phyloP scores from a whole-genome alignment of 2,888 invertebrate genomes.

The Griposia aprilina region DNA sequence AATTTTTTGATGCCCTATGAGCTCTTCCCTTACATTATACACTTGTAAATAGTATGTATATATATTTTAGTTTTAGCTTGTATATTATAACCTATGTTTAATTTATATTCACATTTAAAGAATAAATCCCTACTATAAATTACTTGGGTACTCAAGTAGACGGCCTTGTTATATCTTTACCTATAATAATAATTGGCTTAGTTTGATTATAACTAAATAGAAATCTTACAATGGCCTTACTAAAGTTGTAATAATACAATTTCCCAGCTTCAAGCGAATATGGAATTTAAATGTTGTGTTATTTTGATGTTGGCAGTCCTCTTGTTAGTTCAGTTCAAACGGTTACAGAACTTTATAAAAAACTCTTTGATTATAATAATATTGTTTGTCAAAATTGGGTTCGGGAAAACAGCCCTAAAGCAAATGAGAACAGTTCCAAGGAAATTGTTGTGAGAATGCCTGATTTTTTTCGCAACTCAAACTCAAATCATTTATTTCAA shows the following conservation, averaged over 20 bases:
- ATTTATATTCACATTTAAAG: too few species aligned
- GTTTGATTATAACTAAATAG: conserved; percentile 60
- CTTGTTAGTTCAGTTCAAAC: conserved; percentile 15
- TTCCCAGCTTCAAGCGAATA: conserved; percentile 18
- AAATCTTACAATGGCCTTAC: conserved; percentile 40
- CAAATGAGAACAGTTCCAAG: conserved; percentile 1
- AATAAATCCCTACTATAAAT: conserved; percentile 31
- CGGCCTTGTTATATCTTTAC: conserved; percentile 54
- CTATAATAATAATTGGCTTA: conserved; percentile 63
- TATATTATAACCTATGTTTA: too few species aligned
- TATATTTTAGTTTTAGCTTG: too few species aligned
- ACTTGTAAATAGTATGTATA: too few species aligned
- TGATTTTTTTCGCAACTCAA: too few species aligned
- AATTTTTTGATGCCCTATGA: too few species aligned
- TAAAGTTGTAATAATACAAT: conserved; percentile 39
- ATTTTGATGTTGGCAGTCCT: conserved; percentile 8
- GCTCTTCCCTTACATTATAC: too few species aligned
- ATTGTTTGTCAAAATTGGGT: background rate
- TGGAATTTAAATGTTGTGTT: conserved; percentile 32
- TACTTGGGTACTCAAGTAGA: conserved; percentile 12
- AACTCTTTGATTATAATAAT: background rate
- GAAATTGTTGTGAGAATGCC: too few species aligned
- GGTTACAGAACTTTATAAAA: background rate
- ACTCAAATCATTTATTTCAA: too few species aligned
- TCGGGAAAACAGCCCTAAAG: background rate